Evolutionary conservation across 2,888 invertebrate genomes (phyloP).

Genomic region (Rhorus exstirpatorius): DNA sequence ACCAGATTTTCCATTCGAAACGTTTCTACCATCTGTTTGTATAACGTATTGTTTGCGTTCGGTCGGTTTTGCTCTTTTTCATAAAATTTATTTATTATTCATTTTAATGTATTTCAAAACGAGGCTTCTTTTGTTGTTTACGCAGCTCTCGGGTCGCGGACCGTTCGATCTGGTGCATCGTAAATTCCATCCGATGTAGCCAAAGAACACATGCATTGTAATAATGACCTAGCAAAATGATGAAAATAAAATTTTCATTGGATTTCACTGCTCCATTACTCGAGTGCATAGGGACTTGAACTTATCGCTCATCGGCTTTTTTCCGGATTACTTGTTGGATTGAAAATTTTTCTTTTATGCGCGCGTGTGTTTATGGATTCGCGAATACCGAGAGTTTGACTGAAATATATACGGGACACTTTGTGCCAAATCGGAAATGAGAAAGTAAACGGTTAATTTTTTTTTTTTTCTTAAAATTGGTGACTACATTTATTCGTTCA

Average conservation of each 20-base stretch:
- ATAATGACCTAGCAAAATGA: neutral
- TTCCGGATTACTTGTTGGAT: slow-evolving; percentile 19
- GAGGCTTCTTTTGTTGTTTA: too few relatives aligned
- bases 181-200: too few relatives aligned
- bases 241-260: neutral
- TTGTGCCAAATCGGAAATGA: neutral
- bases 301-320: slow-evolving; percentile 27
- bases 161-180: too few relatives aligned
- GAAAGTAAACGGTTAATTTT: neutral
- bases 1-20: too few relatives aligned
- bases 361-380: neutral
- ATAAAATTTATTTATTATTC: too few relatives aligned
- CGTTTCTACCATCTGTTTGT: too few relatives aligned
- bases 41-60: too few relatives aligned
- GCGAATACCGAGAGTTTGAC: neutral
- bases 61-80: too few relatives aligned
- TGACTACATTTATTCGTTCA: neutral
- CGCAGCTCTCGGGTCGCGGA: too few relatives aligned
- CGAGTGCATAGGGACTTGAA: neutral
- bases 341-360: slow-evolving; percentile 12
- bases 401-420: neutral
- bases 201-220: too few relatives aligned
- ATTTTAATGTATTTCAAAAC: too few relatives aligned
- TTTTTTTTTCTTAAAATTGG: too few relatives aligned
- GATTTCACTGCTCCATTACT: slow-evolving; percentile 6